Conservation (phyloP, 2,888 invertebrate species). For the Rotaria sp. region DNA sequence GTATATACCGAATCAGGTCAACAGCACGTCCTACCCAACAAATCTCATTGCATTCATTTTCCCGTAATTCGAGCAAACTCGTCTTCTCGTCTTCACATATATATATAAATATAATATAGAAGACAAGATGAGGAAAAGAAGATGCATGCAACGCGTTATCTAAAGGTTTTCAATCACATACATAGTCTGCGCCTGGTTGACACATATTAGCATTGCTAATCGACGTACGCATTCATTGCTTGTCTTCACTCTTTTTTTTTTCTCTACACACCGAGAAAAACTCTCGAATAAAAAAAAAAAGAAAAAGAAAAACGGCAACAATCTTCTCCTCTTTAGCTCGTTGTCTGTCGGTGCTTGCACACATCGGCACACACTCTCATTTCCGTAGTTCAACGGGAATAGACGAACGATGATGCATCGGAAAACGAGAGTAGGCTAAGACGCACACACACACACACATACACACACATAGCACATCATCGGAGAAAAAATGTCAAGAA, state of each 20-base stretch:
- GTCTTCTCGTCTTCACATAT: neutral
- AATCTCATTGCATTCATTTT: slow-evolving; percentile 14
- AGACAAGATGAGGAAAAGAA: slow-evolving; percentile 4
- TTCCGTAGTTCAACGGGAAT: slow-evolving; percentile 7
- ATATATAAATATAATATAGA: neutral
- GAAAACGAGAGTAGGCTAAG: slow-evolving; percentile 7
- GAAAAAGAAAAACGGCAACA: neutral
- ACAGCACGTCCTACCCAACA: neutral
- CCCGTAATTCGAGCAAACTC: slow-evolving; percentile 7
- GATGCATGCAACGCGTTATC: neutral
- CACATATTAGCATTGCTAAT: slow-evolving; percentile 28
- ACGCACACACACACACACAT: neutral
- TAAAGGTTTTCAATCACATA: slow-evolving; percentile 14
- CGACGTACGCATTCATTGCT: slow-evolving; percentile 7
- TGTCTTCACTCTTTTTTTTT: slow-evolving; percentile 10
- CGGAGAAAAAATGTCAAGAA: slow-evolving; percentile 13
- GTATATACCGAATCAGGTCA: slow-evolving; percentile 13
- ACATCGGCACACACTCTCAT: slow-evolving; percentile 12
- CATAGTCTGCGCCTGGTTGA: slow-evolving; percentile 6
- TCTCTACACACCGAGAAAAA: neutral
- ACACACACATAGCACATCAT: neutral
- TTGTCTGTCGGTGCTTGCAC: slow-evolving; percentile 11
- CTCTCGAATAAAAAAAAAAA: slow-evolving; percentile 4
- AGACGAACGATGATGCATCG: slow-evolving; percentile 12
- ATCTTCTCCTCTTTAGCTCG: slow-evolving; percentile 8